Percentiles rank a stretch among this genome's conserved stretches.
phyloP scores from a whole-genome alignment of 2,113 vertebrate species.

The Chitala chitala region DNA sequence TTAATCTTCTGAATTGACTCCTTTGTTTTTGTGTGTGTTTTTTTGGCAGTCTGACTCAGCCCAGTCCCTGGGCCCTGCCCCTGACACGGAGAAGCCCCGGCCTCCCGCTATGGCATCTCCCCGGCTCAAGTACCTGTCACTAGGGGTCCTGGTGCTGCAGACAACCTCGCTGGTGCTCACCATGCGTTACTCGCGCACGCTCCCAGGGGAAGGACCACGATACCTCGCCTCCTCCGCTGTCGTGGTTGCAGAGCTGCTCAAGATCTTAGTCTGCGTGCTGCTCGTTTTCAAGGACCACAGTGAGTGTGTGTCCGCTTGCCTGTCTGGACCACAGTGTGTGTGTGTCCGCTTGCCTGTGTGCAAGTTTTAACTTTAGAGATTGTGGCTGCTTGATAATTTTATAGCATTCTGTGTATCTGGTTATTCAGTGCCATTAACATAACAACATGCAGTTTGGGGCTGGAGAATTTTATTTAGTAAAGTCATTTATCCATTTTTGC shows the following conservation, averaged over 20 bases:
- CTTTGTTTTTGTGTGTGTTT: background rate
- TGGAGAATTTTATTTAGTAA: too few relatives aligned
- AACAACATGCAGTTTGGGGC: too few relatives aligned
- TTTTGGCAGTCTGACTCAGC: background rate
- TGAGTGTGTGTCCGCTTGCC: slow-evolving; percentile 53
- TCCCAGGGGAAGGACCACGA: slow-evolving; percentile 87
- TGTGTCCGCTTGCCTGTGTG: too few relatives aligned
- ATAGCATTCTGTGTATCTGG: too few relatives aligned
- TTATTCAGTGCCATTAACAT: too few relatives aligned
- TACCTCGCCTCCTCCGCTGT: slow-evolving; percentile 96
- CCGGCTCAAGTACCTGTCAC: slow-evolving; percentile 88
- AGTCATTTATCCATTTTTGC: too few relatives aligned
- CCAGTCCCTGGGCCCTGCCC: background rate
- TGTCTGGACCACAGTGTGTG: background rate
- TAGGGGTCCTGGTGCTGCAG: slow-evolving; percentile 95
- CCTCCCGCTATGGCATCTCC: slow-evolving; percentile 61
- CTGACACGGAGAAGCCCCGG: background rate
- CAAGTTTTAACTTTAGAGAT: too few relatives aligned
- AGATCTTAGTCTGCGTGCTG: slow-evolving; percentile 83
- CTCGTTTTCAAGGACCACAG: slow-evolving; percentile 93
- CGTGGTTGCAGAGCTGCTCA: slow-evolving; percentile 87
- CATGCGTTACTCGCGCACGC: slow-evolving; percentile 94
- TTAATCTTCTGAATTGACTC: too few relatives aligned
- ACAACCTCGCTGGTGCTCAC: slow-evolving; percentile 94
- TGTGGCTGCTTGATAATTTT: too few relatives aligned